Base-by-base conservation (phyloP, 1,140 invertebrate genomes). In the Uloborus diversus region DNA sequence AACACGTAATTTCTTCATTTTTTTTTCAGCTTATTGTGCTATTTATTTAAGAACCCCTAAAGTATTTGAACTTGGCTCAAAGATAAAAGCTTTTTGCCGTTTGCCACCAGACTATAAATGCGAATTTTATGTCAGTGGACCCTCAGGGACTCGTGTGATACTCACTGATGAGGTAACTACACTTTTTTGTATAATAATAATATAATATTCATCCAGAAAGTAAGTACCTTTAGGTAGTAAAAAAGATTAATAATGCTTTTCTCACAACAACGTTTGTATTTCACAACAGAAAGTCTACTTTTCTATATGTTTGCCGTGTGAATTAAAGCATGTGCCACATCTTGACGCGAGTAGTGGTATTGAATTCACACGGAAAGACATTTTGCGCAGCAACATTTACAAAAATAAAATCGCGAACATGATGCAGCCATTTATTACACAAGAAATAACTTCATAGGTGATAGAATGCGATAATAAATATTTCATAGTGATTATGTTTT, bases 41-140 rank as follows among this genome's bases (percentile, higher is more conserved):
- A 78, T 78, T 78, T 78, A 65, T 66, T 56, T 78, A 56, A 78
- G 66, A 42, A 56, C 61, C 37, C 11, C 73, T 25, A 78, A 30
- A 42, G 47, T 78, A 11, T 13, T 53, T 53, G 73, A 78, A 65
- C 30, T 78, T 20, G 11, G 30, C 20, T 32, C 73, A n/a, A 78
- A 65, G 32, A 65, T 78, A 65, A 78, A 78, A 57, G 28, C 51
- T 2, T 78, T 78, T 42, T 78, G 73, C 66, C 61, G 73, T 28
- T 57, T 78, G 14, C 73, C 73, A n/a, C 11, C 42, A 37, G 73
- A 78, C 17, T 78, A 37, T 42, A 78, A 37, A 2, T 78, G 73
- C 57, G 73, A 78, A 28, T 65, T 78, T 65, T 78, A 56, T 78
- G 62, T 64, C 28, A 78, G 73, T 66, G 73, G 73, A 27, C 73